Evolutionary conservation across 2,888 invertebrate genomes (phyloP), one percentile per base, ranked within the genome.

Genomic region (Augochlorella aurata): DNA sequence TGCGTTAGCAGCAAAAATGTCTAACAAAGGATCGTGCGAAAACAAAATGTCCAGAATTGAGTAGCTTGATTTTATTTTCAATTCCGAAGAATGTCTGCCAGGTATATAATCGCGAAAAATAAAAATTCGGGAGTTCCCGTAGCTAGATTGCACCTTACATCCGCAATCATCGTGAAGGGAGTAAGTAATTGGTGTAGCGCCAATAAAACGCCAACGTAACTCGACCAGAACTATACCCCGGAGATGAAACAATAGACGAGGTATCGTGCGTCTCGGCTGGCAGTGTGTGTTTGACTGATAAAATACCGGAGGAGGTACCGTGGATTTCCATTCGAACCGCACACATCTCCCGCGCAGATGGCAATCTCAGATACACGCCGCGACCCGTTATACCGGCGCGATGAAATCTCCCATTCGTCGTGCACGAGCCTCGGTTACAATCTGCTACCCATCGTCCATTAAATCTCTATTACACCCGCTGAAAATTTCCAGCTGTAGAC

Each of bases 381-480:
- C 54, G 54, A 38, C 63, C 81, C 86, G 86, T 81, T 87, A 85
- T 69, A 61, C 81, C 67, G 71, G 70, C 75, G 73, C 72, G 70
- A 84, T 79, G 76, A 69, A 81, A 81, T 58, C 66, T 81, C 75
- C 14, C 29, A 73, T 69, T 80, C 65, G 63, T 52, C 44, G 71
- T 68, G 58, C 74, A 72, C 80, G 70, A 38, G 72, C 79, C 87
- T 81, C 79, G 75, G 83, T 84, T 82, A 81, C 84, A 85, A 89
- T 89, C 88, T 78, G 77, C 82, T 86, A 87, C 89, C 79, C 80
- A 76, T 77, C 84, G 83, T 79, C 85, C 80, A 81, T 88, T 81
- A 85, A 81, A 89, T 88, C 89, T 88, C 79, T 81, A 86, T 85
- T 88, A 83, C 79, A 74, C 82, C 73, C 82, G 79, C 54, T 83